Evolutionary conservation across 1,140 invertebrate genomes (phyloP), one percentile per base, ranked within the genome.

Genomic region (Planococcus citri): DNA sequence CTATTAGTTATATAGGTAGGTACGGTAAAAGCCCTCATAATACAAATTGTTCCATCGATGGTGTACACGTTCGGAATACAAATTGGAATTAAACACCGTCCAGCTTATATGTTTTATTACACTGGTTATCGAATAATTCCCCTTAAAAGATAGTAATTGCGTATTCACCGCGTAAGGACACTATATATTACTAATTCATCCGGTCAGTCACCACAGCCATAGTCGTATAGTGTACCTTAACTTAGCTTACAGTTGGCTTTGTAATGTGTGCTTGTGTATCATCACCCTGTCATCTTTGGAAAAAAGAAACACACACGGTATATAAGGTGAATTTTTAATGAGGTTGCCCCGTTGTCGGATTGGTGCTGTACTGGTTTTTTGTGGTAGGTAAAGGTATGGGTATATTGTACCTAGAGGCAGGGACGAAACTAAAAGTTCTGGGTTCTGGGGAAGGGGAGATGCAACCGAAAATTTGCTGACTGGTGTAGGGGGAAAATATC

Each of bases 31-130:
- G 25, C 22, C 60, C 22, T 64, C 60, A 27, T 64, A 64, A 64
- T 64, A 64, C 60, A 64, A 64, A 64, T 64, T 64, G 60, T 64
- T 64, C 25, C 60, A 64, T 64, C 60, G 60, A 64, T 64, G 60
- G 25, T 27, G 60, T 51, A 27, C 60, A 21, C 22, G 14, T 64
- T 24, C 22, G 60, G 60, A 64, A 64, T 64, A 64, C 60, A 64
- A 64, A 64, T 64, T 27, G 22, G 60, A 64, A 64, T 64, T 64
- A 64, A 64, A 64, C 8, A 27, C 22, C 60, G 22, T 51, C 41
- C 41, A 51, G 41, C 6, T 51, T 51, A 51, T 37, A 37, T 51
- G 41, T 51, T 51, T 51, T 51, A 51, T 51, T 51, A 51, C 41
- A 51, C 41, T 51, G 41, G 41, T 51, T 51, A 51, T 51, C 41